Conservation (phyloP, 2,888 invertebrate genomes). For the Drosophila stalkeri region DNA sequence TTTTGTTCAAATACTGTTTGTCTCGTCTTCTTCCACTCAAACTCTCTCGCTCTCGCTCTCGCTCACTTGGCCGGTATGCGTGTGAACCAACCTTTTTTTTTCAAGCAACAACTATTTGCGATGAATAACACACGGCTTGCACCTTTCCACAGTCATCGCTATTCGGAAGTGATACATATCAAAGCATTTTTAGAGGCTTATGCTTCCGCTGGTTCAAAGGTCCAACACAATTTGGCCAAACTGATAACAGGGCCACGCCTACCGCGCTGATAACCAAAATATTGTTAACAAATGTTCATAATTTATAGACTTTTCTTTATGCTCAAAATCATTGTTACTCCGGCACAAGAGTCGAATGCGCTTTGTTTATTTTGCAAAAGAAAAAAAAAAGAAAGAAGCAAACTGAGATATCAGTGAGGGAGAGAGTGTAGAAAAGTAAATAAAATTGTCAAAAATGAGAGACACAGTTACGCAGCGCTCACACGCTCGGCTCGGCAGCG, state of each 20-base stretch:
- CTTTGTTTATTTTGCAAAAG: constrained; percentile 15
- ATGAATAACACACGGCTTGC: constrained; percentile 38
- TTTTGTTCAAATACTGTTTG: not conserved
- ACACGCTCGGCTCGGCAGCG: not conserved
- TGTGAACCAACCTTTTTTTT: not conserved
- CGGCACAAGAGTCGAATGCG: not conserved
- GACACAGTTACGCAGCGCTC: not conserved
- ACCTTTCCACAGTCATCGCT: not conserved
- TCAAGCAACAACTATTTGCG: not conserved
- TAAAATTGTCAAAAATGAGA: not conserved
- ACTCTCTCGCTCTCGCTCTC: constrained; percentile 9
- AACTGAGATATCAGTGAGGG: not conserved
- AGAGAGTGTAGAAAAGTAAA: not conserved
- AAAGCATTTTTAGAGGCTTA: not conserved
- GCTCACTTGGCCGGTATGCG: not conserved
- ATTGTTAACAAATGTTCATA: not conserved
- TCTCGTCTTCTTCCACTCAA: constrained; percentile 10
- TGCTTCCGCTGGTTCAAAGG: not conserved
- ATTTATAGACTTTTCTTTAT: not conserved
- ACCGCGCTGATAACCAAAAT: constrained; percentile 10
- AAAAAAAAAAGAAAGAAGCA: no score
- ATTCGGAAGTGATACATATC: constrained; percentile 31
- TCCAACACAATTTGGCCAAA: not conserved
- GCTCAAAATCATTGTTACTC: not conserved
- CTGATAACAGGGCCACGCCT: not conserved